These are phyloP conservation scores for Tringa solitaria DNA, from an alignment of 2,113 vertebrate genomes.

Conservation along the genomic window DNA sequence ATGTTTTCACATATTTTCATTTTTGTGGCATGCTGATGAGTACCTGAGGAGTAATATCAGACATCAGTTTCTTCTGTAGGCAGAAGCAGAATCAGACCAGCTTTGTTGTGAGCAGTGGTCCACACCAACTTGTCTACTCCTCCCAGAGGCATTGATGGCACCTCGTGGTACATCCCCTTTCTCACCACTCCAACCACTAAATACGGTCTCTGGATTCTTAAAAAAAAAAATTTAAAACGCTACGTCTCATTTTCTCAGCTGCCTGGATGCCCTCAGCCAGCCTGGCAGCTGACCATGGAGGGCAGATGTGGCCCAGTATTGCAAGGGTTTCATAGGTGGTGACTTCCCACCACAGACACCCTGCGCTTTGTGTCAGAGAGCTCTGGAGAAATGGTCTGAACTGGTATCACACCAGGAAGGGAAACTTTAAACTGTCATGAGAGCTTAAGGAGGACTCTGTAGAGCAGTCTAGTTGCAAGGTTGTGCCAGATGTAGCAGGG, in stretches of 20 bases:
- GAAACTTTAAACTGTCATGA: not conserved
- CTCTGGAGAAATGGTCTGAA: not conserved
- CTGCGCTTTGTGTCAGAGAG: not conserved
- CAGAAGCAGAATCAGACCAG: not conserved
- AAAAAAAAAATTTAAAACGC: not conserved
- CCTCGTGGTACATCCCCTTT: fast-evolving
- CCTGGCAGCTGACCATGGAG: not conserved
- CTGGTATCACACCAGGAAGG: not conserved
- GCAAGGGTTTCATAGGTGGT: fast-evolving
- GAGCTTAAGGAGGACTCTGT: not conserved
- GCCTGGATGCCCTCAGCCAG: not conserved
- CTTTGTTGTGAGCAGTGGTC: fast-evolving
- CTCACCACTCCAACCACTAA: not conserved
- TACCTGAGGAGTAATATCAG: not conserved
- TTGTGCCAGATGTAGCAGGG: not conserved
- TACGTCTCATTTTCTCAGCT: not conserved
- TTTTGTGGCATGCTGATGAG: not conserved
- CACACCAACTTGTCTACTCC: not conserved
- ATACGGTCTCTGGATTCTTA: not conserved
- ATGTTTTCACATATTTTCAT: not conserved
- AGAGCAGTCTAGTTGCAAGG: not conserved
- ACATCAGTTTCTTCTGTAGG: not conserved
- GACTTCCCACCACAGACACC: not conserved
- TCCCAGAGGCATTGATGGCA: not conserved
- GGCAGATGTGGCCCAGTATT: not conserved